Evolutionary conservation across 2,113 vertebrate genomes (phyloP).

Genomic region (Balaeniceps rex): DNA sequence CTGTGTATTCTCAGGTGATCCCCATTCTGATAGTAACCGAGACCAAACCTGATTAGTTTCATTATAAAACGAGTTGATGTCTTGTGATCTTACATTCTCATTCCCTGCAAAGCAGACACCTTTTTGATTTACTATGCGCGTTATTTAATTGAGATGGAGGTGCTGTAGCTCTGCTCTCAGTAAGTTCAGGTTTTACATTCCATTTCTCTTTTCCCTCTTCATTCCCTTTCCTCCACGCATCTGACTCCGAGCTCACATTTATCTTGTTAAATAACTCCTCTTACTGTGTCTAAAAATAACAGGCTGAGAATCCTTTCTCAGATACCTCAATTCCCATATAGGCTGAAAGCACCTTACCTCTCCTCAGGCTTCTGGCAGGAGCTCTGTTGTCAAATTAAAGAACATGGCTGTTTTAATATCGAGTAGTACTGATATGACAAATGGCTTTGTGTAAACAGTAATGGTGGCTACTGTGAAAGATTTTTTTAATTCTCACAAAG

Average conservation of each 20-base stretch:
- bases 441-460: neutral
- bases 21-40: neutral
- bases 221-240: neutral
- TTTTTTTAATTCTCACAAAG: neutral
- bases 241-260: neutral
- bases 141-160: conserved; percentile 32
- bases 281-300: neutral
- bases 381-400: conserved; percentile 16
- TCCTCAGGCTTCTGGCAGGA: neutral
- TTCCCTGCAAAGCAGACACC: neutral
- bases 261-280: neutral
- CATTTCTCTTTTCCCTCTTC: neutral
- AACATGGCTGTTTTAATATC: neutral
- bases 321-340: neutral
- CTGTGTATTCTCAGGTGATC: conserved; percentile 1
- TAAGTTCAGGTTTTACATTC: conserved; percentile 15
- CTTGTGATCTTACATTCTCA: conserved; percentile 32
- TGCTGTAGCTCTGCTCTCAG: neutral
- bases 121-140: conserved; percentile 21
- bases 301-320: neutral
- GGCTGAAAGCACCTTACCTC: conserved; percentile 10
- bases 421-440: neutral
- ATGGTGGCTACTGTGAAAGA: neutral
- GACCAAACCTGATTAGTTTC: neutral
- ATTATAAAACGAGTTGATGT: neutral